Base-by-base conservation (phyloP, 2,797 vertebrate species). In the Poeciliopsis paucimaculata region DNA sequence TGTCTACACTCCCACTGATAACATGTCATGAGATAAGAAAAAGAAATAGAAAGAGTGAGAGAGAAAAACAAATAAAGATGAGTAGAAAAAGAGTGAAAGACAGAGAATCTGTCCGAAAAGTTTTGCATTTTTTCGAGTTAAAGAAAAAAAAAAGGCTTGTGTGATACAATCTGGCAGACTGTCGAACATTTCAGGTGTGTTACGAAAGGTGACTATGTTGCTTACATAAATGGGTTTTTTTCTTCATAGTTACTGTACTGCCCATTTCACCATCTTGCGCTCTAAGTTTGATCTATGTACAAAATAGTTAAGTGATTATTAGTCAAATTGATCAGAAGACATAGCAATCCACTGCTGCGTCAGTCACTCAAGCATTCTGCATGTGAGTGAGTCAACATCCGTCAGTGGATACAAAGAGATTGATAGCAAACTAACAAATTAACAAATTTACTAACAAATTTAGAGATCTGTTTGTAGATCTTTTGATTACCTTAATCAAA, bases 151-250 rank as follows among this genome's bases (percentile, higher is more conserved):
- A 51, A 79, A 82, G 23, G 86, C 81, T 86, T 1, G 84, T 36
- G 51, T 3, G 94, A 95, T 94, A 90, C 82, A 86, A 95, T 95
- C 93, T 92, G 90, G 82, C 84, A 94, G 89, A 62, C 57, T 62
- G 57, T 62, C 5, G 0, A 16, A 62, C 28, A 62, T 62, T 16
- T 62, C n/a, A 62, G 12, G 3, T 31, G 4, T 16, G 57, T 28
- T 62, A 34, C 4, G 2, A 31, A 62, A 62, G n/a, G 13, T 15
- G 16, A 18, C 13, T 34, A 18, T 36, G 15, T 64, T 34, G 13
- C 31, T 18, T 34, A 18, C 60, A 64, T 26, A 28, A 60, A n/a
- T 10, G n/a, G 9, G 10, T 55, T n/a, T 15, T 57, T 57, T 15
- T 6, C 3, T 1, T 5, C 28, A 31, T 16, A 31, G 13, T 60